phyloP scores from a whole-genome alignment of 92 coral and sea anemone genomes.

The Ricordea florida region DNA sequence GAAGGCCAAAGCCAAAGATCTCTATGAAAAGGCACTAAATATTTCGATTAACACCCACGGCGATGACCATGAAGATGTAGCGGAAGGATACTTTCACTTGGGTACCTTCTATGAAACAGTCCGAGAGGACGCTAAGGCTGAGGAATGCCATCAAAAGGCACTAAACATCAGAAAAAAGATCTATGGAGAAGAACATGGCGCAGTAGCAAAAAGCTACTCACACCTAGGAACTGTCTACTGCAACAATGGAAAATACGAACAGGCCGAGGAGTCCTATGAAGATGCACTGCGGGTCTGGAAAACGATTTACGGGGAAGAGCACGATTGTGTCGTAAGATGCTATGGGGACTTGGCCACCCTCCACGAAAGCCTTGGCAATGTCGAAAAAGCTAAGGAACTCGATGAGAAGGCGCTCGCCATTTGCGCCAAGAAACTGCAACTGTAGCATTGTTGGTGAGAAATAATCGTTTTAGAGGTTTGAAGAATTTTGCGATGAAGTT shows the following conservation, averaged over 20 bases:
- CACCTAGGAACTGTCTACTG: not conserved
- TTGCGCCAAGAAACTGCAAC: not conserved
- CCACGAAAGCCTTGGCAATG: not conserved
- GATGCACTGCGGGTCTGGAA: not conserved
- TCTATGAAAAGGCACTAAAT: not conserved
- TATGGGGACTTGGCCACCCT: not conserved
- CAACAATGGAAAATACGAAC: not conserved
- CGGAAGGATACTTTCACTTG: not conserved
- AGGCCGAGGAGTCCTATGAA: not conserved
- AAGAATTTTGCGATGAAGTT: too few species aligned
- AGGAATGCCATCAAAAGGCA: not conserved
- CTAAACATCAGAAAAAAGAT: not conserved
- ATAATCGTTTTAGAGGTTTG: too few species aligned
- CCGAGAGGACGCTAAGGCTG: too few species aligned
- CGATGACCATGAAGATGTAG: not conserved
- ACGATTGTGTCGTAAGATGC: not conserved
- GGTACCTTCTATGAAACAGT: not conserved
- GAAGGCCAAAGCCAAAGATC: not conserved
- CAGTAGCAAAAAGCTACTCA: not conserved
- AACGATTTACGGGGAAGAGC: not conserved
- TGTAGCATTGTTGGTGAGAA: too few species aligned
- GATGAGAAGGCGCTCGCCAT: not conserved
- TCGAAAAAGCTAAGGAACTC: not conserved
- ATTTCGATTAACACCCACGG: not conserved
- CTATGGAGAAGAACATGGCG: not conserved